Evolutionary conservation across 35 echinoderm and acorn worm genomes (phyloP).

Genomic region (Lytechinus pictus): DNA sequence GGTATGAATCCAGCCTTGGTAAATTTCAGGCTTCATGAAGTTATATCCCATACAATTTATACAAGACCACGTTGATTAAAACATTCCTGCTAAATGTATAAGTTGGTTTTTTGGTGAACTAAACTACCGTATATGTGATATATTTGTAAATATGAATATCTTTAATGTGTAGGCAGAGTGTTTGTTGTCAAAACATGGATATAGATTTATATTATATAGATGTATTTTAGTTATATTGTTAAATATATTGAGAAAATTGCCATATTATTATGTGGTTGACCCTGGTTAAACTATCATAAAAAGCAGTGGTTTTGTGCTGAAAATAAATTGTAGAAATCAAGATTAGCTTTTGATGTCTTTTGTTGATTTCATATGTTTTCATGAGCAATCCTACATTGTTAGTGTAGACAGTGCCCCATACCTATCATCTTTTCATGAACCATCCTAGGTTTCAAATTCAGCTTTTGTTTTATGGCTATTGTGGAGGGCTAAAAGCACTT

Average conservation of each 20-base stretch:
- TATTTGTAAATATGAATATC: slow-evolving; percentile 15
- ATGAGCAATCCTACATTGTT: too few species aligned
- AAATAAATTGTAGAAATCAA: slow-evolving; percentile 2
- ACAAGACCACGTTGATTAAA: not conserved
- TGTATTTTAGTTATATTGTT: slow-evolving; percentile 14
- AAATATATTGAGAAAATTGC: not conserved
- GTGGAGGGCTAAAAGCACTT: too few species aligned
- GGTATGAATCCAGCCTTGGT: too few species aligned
- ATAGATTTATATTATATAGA: not conserved
- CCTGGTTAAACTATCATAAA: not conserved
- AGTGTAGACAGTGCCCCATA: too few species aligned
- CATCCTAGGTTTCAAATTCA: too few species aligned
- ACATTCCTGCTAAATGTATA: not conserved
- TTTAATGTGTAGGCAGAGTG: not conserved
- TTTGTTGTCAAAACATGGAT: not conserved
- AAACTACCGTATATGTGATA: not conserved
- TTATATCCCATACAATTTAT: not conserved
- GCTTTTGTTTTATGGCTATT: too few species aligned
- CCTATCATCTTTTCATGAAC: too few species aligned
- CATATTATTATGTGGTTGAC: slow-evolving; percentile 12
- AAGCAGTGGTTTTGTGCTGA: slow-evolving; percentile 9
- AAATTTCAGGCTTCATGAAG: not conserved
- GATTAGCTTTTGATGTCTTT: not conserved
- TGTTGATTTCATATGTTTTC: not conserved
- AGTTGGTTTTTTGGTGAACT: not conserved